Conservation (phyloP, 2,113 vertebrate genomes). For the Pica pica region DNA sequence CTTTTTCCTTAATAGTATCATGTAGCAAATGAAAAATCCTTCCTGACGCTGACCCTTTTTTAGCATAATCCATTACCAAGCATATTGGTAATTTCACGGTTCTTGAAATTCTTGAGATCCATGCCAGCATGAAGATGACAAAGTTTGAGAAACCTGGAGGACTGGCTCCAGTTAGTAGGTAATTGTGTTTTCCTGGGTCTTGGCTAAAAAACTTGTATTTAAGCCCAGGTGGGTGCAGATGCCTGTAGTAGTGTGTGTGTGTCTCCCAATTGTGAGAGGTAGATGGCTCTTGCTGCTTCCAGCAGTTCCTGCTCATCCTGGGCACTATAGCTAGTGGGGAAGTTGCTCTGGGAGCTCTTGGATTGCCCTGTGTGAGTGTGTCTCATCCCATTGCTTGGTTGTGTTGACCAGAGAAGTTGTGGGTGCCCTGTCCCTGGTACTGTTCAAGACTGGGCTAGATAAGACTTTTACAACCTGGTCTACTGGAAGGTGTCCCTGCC, state of each 20-base stretch:
- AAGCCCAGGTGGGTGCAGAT: fast-evolving
- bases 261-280: background rate
- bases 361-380: background rate
- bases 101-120: background rate
- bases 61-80: background rate
- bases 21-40: background rate
- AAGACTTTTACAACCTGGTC: background rate
- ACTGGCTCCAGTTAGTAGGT: background rate
- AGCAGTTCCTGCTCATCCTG: background rate
- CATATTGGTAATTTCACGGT: background rate
- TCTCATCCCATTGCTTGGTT: fast-evolving
- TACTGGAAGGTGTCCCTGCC: background rate
- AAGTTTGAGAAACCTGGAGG: background rate
- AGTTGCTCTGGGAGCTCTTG: background rate
- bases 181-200: background rate
- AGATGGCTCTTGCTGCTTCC: fast-evolving
- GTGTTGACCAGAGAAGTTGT: background rate
- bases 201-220: background rate
- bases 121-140: background rate
- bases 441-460: background rate
- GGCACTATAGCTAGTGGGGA: fast-evolving
- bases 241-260: fast-evolving
- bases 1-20: background rate
- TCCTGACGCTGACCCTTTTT: background rate
- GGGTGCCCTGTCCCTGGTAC: background rate